A percentile compares a stretch with the other conserved stretches of the same genome.
These are phyloP conservation scores for Varecia variegata DNA, from an alignment of 2,797 vertebrate genomes.

Conservation along the genomic window DNA sequence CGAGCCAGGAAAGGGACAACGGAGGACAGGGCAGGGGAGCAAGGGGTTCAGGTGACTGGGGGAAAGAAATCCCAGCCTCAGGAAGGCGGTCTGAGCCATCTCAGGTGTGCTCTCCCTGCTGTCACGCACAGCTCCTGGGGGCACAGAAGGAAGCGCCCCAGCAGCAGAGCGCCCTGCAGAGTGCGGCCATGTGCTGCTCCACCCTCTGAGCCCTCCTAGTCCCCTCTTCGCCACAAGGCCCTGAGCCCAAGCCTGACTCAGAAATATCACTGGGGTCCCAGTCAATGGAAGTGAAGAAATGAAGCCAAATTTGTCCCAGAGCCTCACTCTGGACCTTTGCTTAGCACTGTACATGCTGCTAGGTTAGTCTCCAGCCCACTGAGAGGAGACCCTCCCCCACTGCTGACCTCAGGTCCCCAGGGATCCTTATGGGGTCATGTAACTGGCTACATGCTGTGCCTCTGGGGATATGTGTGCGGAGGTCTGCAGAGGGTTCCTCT, in stretches of 20 bases:
- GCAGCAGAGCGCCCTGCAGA: fast-evolving
- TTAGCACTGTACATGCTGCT: fast-evolving
- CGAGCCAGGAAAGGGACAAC: neutral
- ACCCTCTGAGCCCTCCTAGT: no score
- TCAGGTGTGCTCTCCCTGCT: fast-evolving
- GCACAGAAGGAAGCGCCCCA: neutral
- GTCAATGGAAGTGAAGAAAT: neutral
- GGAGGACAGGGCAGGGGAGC: no score
- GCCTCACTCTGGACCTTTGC: neutral
- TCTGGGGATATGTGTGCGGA: no score
- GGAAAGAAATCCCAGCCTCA: neutral
- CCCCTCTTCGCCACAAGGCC: neutral
- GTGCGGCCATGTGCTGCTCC: neutral
- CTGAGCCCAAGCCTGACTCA: neutral
- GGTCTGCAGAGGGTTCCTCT: neutral
- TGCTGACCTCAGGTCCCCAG: neutral
- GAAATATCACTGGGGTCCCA: neutral
- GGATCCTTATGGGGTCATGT: neutral
- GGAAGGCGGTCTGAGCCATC: neutral
- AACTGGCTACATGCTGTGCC: neutral
- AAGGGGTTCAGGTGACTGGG: fast-evolving
- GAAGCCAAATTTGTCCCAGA: neutral
- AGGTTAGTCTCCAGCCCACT: neutral
- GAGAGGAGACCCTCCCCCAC: no score
- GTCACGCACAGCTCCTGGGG: no score